Evolutionary conservation across 2,797 vertebrate species (phyloP), one percentile per base, ranked within the genome.

Genomic region (Spinibarbus caldwelli): DNA sequence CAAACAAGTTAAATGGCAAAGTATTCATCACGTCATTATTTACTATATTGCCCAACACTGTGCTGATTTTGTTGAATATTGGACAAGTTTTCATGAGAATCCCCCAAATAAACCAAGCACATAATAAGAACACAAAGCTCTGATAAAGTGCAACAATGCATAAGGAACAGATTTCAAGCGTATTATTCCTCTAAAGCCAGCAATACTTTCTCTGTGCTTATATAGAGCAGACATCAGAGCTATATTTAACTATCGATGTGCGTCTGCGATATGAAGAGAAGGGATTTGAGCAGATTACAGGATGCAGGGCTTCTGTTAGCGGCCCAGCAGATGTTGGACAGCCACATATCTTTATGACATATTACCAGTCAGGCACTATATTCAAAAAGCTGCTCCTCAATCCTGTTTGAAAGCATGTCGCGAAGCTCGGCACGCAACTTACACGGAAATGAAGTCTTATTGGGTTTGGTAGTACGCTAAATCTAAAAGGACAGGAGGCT

Each of bases 261-360:
- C 79, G 84, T 66, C 62, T 85, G 89, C 38, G 85, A 87, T 85
- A 89, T 92, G 89, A 93, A 77, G 92, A 87, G 89, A 91, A 92
- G 82, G 86, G 90, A 92, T 94, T 93, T 91, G 78, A 91, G 89
- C 86, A 93, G 92, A 94, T 94, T 94, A 93, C 89, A 92, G 90
- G 88, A 86, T 88, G 87, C 87, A 88, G 88, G 87, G 85, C 89
- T 91, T 94, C 91, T 93, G 90, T 89, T 90, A 66, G 21, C 78
- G 85, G 75, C 85, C 91, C 84, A 89, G 89, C 93, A 93, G 93
- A 93, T 95, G 92, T 90, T 91, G 73, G 75, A 84, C 47, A 67
- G 54, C 82, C 84, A 87, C 45, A 84, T 76, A 77, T 87, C 75
- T 87, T 80, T 36, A 66, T 31, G 47, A 77, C 59, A 68, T 75